Percentiles rank a stretch among this genome's conserved stretches.
These are phyloP conservation scores for Eristalinus aeneus DNA, from an alignment of 2,888 invertebrate genomes.

Conservation along the genomic window DNA sequence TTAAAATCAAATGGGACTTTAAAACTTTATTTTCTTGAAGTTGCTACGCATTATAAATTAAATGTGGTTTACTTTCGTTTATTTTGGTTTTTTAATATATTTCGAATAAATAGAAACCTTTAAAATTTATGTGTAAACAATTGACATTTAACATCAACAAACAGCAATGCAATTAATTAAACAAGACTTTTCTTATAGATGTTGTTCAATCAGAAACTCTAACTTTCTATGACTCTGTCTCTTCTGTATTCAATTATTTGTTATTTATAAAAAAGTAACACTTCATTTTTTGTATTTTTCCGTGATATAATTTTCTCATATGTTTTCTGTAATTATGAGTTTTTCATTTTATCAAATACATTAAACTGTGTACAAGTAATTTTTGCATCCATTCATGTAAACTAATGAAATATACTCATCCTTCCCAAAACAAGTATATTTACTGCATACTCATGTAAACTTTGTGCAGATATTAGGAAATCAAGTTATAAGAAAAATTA, in stretches of 20 bases:
- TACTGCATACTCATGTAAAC: slow-evolving; percentile 31
- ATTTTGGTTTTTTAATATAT: slow-evolving; percentile 36
- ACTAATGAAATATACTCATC: slow-evolving; percentile 56
- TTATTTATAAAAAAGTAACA: slow-evolving; percentile 21
- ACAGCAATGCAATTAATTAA: slow-evolving; percentile 69
- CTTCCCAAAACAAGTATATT: slow-evolving; percentile 17
- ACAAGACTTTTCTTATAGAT: slow-evolving; percentile 69
- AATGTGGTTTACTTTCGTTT: slow-evolving; percentile 33
- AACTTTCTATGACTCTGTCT: slow-evolving; percentile 63
- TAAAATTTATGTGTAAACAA: slow-evolving; percentile 60
- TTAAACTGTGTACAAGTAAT: slow-evolving; percentile 62
- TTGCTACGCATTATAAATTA: slow-evolving; percentile 67
- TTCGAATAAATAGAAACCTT: slow-evolving; percentile 63
- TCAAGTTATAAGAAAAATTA: too few species aligned
- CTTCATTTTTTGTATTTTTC: slow-evolving; percentile 16
- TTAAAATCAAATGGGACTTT: slow-evolving; percentile 53
- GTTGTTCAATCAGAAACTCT: slow-evolving; percentile 71
- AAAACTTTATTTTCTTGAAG: slow-evolving; percentile 60
- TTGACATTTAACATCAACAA: slow-evolving; percentile 60
- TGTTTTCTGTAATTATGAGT: slow-evolving; percentile 3
- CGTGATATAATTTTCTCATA: background rate
- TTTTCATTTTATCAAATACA: slow-evolving; percentile 5
- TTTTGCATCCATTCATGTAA: slow-evolving; percentile 69
- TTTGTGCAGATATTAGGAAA: slow-evolving; percentile 28
- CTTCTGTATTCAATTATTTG: slow-evolving; percentile 35